Evolutionary conservation across 2,113 vertebrate genomes (phyloP), one percentile per base, ranked within the genome.

Genomic region (Brachyhypopomus occidentalis): DNA sequence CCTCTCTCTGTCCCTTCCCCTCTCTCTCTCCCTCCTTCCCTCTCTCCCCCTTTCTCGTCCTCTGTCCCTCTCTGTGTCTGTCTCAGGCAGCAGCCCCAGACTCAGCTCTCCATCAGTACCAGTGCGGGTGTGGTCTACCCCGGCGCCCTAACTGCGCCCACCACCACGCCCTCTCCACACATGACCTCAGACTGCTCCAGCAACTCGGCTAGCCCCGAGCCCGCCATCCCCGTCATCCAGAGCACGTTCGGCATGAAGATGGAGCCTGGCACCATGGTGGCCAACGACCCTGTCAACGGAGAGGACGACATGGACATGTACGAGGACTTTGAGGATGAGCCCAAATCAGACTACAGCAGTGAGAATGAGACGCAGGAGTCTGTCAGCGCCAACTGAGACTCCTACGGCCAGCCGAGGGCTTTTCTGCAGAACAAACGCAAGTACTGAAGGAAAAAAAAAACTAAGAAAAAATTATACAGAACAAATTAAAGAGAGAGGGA

Each of bases 281-380:
- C 93, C 85, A 96, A 93, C 14, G 95, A 95, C 87, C 92, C 93
- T 76, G 95, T 97, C 78, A 98, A 98, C 0, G 98, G 97, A 81
- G 96, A 94, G 91, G 96, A 98, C 75, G 97, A 98, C 82, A 98
- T 99, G 94, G 98, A 98, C 94, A 96, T 98, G 94, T 99, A 97
- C 5, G 98, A 98, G 86, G 98, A 99, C 92, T 99, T 97, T 86
- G 98, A 99, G 92, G 98, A 99, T 0, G 98, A 99, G 79, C 96
- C 97, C 92, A 99, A 98, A 96, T 97, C 98, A 93, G 98, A 99
- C 97, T 99, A 99, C 94, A 98, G 98, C 90, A 99, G 98, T 89
- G 97, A 99, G 92, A 98, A 97, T 0, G 98, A 99, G 90, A 95
- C 95, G 88, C 96, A 95, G 41, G 96, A 98, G 95, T 94, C 94